Evolutionary conservation across 35 echinoderm and acorn worm species (phyloP), one percentile per base, ranked within the genome.

Genomic region (Apostichopus californicus): DNA sequence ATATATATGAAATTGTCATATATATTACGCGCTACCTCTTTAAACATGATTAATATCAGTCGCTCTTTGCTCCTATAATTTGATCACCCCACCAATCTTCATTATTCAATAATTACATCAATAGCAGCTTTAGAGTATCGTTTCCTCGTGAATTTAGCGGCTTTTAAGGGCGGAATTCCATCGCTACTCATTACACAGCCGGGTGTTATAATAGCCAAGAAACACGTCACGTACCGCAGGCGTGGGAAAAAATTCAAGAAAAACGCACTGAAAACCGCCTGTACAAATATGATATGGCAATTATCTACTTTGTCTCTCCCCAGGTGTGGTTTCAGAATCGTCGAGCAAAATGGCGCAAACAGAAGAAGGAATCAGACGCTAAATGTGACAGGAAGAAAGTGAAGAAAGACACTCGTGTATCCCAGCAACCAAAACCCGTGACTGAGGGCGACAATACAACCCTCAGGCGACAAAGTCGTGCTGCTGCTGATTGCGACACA

Each of bases 301-400:
- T 87, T 87, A 87, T 68, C 25, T 11, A 68, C 54, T 87, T 65
- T 57, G 86, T 87, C 26, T 87, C 86, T 77, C 73, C 73, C 52
- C 66, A 98, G 97, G 97, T 98, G 86, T 98, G 97, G 95, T 98
- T 98, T 78, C 97, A 98, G 83, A 98, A 98, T 72, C 95, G 97
- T 21, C 79, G 97, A 56, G 97, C 97, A 66, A 98, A 98, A 79
- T 98, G 97, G 97, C 79, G 97, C 34, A 98, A 98, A 79, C 92
- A 93, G 78, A 92, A 96, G 83, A 98, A 98, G 57, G 86, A 87
- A 59, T 59, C 86, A 52, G 86, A 71, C 86, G 86, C 59, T 18
- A 87, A 87, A 87, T 46, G 86, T 87, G 86, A 87, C 56, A 87
- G 64, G 57, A 87, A 87, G 57, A 87, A 87, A 87, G 18, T 87